Evolutionary conservation across 2,113 vertebrate species (phyloP).

Genomic region (Amazona vittata): DNA sequence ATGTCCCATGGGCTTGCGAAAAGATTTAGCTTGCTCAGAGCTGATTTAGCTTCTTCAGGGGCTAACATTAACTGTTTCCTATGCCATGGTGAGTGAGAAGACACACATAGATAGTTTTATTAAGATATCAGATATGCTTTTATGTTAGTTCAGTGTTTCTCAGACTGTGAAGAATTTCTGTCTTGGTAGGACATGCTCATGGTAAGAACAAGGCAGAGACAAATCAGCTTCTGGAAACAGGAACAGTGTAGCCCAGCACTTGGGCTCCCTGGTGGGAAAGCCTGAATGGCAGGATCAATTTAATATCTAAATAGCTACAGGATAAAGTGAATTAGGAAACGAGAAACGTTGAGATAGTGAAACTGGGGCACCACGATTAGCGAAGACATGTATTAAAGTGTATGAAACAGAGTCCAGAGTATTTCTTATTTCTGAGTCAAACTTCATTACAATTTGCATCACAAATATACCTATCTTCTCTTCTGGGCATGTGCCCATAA

Average conservation of each 20-base stretch:
- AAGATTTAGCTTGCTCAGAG: not conserved
- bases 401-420: not conserved
- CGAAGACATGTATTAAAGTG: not conserved
- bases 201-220: not conserved
- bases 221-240: not conserved
- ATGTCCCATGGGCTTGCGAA: not conserved
- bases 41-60: not conserved
- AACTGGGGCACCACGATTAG: not conserved
- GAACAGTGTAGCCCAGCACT: not conserved
- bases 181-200: not conserved
- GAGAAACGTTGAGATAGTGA: not conserved
- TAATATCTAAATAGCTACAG: not conserved
- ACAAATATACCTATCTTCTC: not conserved
- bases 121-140: not conserved
- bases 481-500: not conserved
- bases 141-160: not conserved
- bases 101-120: accelerated
- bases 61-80: not conserved
- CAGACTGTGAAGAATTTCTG: not conserved
- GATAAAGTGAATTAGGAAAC: not conserved
- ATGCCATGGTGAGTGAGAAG: not conserved
- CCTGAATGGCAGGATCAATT: not conserved
- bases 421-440: not conserved
- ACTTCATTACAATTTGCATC: not conserved
- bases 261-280: not conserved